Base-by-base conservation (phyloP, 2,113 vertebrate genomes). In the Pavo muticus region DNA sequence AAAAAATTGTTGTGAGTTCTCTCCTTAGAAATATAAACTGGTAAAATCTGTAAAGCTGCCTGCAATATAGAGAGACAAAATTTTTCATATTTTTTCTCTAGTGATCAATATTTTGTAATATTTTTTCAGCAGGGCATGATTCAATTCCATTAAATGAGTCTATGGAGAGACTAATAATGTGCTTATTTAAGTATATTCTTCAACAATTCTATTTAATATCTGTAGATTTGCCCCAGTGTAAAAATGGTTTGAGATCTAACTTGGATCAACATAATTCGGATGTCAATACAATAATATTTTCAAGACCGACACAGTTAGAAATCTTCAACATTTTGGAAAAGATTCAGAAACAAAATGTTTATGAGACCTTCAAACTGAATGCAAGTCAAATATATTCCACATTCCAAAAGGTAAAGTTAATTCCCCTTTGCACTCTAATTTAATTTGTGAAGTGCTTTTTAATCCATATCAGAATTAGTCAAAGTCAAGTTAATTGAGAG, bases 11-110 rank as follows among this genome's bases (percentile, higher is more conserved):
- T 89, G 24, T 64, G 54, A 2, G 5, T 80, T 76, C 52, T 93
- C 60, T 70, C 27, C 19, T 70, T 91, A 27, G 37, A 75, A 71
- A 5, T 84, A 94, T 90, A 90, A 95, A 95, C 37, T 64, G 45
- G 16, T 72, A 79, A 77, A 75, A 97, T 96, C 91, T 89, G 72
- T 94, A 88, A 50, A 45, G 39, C 84, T 87, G 90, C 27, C 32
- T 83, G 23, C 3, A 79, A 74, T 35, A 18, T 4, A 67, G 11
- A 42, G 21, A 60, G 23, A 13, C 3, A 27, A 8, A 18, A 47
- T 59, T 24, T 1, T 42, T 61, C 2, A 17, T 18, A 54, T 56
- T 79, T 50, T 47, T 69, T 77, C 50, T 71, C 18, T 42, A 52
- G 10, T 86, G 56, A 74, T 15, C 54, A 60, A 77, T 50, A 52